Conservation (phyloP, 1,140 invertebrate species). For the Monochamus saltuarius region DNA sequence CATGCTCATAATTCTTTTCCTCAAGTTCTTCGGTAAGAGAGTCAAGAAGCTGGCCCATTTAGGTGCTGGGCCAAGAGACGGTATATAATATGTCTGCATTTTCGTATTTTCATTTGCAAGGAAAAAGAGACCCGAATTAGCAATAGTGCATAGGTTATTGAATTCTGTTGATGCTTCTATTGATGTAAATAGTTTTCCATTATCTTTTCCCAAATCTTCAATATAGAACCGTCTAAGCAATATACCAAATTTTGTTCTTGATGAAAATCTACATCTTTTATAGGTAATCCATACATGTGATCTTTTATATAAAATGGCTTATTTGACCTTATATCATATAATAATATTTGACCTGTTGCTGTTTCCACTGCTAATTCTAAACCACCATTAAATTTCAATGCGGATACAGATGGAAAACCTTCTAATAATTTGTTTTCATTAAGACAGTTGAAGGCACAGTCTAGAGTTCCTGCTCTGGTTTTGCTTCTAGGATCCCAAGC, state of each 20-base stretch:
- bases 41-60: constrained; percentile 95
- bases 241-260: constrained; percentile 78
- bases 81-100: constrained; percentile 94
- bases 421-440: constrained; percentile 59
- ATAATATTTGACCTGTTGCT: constrained; percentile 85
- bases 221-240: constrained; percentile 87
- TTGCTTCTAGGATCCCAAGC: constrained; percentile 91
- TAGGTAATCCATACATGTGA: constrained; percentile 91
- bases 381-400: constrained; percentile 78
- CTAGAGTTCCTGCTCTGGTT: constrained; percentile 74
- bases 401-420: constrained; percentile 74
- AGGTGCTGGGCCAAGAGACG: constrained; percentile 92
- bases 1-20: constrained; percentile 69
- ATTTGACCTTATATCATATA: constrained; percentile 93
- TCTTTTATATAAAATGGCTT: constrained; percentile 91
- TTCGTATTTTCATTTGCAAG: constrained; percentile 93
- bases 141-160: constrained; percentile 89
- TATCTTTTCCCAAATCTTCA: constrained; percentile 96
- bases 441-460: constrained; percentile 78
- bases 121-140: constrained; percentile 88
- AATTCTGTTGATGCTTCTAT: constrained; percentile 84
- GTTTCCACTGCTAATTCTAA: constrained; percentile 90
- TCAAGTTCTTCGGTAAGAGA: constrained; percentile 97
- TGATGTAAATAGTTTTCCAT: constrained; percentile 87
- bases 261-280: constrained; percentile 88